These are phyloP conservation scores for Isaurus tuberculatus DNA, from an alignment of 92 coral and sea anemone species.

Conservation along the genomic window DNA sequence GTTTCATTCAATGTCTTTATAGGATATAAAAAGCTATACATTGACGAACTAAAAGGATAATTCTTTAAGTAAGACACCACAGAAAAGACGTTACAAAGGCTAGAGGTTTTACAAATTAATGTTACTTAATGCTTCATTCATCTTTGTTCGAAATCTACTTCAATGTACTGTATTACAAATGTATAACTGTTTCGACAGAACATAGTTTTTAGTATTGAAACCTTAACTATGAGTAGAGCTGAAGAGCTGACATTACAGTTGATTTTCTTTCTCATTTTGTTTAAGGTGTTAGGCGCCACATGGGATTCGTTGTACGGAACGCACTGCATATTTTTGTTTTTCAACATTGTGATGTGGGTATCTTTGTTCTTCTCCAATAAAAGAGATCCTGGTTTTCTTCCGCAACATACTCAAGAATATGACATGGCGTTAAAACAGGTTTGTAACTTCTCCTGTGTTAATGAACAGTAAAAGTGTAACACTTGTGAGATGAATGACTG, in stretches of 20 bases:
- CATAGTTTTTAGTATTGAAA: no score
- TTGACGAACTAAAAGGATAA: no score
- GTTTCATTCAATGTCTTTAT: no score
- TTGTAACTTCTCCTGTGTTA: background rate
- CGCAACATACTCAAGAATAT: conserved; percentile 88
- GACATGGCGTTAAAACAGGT: conserved; percentile 93
- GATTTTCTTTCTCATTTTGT: background rate
- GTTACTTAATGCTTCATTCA: no score
- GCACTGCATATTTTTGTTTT: conserved; percentile 69
- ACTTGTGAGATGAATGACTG: no score
- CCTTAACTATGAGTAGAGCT: background rate
- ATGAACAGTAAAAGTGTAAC: background rate
- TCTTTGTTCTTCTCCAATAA: conserved; percentile 76
- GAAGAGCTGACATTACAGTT: background rate
- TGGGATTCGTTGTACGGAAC: conserved; percentile 70
- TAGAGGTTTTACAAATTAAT: no score
- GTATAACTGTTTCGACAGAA: no score
- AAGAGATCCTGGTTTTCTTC: conserved; percentile 88
- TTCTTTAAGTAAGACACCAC: no score
- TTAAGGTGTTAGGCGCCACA: conserved; percentile 80
- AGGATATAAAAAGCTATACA: no score
- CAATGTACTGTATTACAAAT: no score
- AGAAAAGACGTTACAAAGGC: no score
- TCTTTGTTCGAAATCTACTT: no score
- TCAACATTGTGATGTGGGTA: conserved; percentile 89